Evolutionary conservation across 2,113 vertebrate genomes (phyloP), one percentile per base, ranked within the genome.

Genomic region (Chionomys nivalis): DNA sequence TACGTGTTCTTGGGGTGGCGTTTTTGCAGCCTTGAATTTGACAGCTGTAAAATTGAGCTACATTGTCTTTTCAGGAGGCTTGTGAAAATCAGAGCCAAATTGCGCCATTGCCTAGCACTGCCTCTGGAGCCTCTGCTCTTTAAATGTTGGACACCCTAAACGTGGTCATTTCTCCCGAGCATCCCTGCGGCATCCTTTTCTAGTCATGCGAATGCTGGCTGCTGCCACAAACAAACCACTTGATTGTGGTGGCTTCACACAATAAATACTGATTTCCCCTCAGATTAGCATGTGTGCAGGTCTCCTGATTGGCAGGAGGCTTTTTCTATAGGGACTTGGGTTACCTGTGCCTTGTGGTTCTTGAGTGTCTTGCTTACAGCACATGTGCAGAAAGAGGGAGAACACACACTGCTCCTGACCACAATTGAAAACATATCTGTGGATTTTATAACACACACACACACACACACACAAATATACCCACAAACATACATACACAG

Each of bases 241-340:
- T 78, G 49, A 95, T 92, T 96, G 83, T 21, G 33, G 47, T n/a
- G 33, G 9, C 11, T 78, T 92, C 42, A 88, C 44, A 61, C 75
- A 90, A 81, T 76, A 70, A 89, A 81, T 78, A 47, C 42, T 44
- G 33, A 83, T 87, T 70, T 96, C 26, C 28, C 49, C 76, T 83
- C 39, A 52, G 14, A 44, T 42, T 39, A 23, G 24, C 82, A 63
- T 83, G 10, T 66, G 89, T 6, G 14, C 28, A 61, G 39, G 3
- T 17, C 58, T 90, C 28, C 1, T 44, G 33, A 90, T 42, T 93
- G 55, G 55, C 26, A 61, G 75, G 33, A 83, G 47, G 23, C 33
- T 83, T 66, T 47, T 42, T 78, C n/a, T 28, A 13, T 1, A 3
- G 49, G 31, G 44, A 42, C 58, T 36, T 52, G 81, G 61, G 49